Conservation (phyloP, 1,140 invertebrate genomes). For the Drosophila sp. region DNA sequence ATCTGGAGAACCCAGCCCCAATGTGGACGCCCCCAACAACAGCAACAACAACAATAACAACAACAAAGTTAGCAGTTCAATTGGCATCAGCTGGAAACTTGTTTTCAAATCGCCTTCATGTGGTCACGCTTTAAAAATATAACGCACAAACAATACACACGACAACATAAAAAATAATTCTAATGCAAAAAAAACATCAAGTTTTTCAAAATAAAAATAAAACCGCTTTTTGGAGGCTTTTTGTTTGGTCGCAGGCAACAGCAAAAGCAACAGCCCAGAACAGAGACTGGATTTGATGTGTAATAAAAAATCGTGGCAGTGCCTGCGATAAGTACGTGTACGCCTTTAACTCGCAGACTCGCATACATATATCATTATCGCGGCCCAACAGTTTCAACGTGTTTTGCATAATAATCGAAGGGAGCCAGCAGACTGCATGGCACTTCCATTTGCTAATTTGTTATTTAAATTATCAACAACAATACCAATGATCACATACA, state of each 20-base stretch:
- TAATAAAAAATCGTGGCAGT: conserved; percentile 52
- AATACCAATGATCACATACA: conserved; percentile 12
- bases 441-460: conserved; percentile 70
- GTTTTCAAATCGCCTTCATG: conserved; percentile 52
- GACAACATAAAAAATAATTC: conserved; percentile 43
- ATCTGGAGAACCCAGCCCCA: conserved; percentile 12
- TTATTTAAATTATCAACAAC: conserved; percentile 60
- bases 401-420: conserved; percentile 64
- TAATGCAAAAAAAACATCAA: conserved; percentile 53
- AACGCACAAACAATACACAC: conserved; percentile 21
- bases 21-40: conserved; percentile 26
- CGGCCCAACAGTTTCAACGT: conserved; percentile 37
- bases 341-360: conserved; percentile 1
- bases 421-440: conserved; percentile 60
- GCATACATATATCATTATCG: conserved; percentile 64
- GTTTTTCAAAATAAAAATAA: conserved; percentile 25
- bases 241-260: conserved; percentile 15
- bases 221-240: conserved; percentile 27
- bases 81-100: conserved; percentile 46
- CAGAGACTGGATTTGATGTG: conserved; percentile 47
- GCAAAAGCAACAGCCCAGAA: conserved; percentile 61
- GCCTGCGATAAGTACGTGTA: conserved; percentile 28
- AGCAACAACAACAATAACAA: conserved; percentile 18
- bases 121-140: conserved; percentile 80
- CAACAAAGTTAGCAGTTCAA: conserved; percentile 30